Percentiles rank a stretch among this genome's conserved stretches.
These are phyloP conservation scores for Rotaria magnacalcarata DNA, from an alignment of 2,888 invertebrate species.

Conservation along the genomic window DNA sequence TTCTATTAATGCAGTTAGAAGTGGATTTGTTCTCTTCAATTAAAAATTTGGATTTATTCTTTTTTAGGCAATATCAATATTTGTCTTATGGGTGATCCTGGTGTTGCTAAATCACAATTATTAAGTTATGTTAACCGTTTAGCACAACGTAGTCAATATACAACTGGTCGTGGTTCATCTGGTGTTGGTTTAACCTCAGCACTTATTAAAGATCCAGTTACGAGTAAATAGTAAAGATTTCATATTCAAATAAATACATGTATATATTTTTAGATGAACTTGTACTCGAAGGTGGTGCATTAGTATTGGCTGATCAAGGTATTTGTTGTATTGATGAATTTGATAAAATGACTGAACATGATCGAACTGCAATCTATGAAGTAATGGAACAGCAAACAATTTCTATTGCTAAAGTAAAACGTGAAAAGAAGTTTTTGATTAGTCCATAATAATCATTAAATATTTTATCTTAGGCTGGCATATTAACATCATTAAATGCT, in stretches of 20 bases:
- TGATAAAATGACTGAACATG: conserved; percentile 87
- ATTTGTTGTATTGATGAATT: conserved; percentile 99
- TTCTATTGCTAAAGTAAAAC: conserved; percentile 74
- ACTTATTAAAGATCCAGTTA: conserved; percentile 91
- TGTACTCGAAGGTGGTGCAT: conserved; percentile 77
- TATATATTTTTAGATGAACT: not conserved
- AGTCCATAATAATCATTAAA: too few species aligned
- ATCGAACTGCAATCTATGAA: conserved; percentile 59
- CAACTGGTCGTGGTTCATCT: conserved; percentile 89
- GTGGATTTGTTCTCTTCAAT: too few species aligned
- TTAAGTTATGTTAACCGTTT: conserved; percentile 87
- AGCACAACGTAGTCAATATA: conserved; percentile 86
- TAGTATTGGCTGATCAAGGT: conserved; percentile 90
- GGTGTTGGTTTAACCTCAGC: conserved; percentile 98
- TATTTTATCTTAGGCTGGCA: conserved; percentile 71
- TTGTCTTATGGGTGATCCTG: conserved; percentile 98
- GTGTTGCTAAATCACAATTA: conserved; percentile 96
- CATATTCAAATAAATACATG: conserved; percentile 58
- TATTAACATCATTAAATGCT: conserved; percentile 95
- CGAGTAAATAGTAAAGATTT: conserved; percentile 68
- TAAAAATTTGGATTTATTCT: too few species aligned
- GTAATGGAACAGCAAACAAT: conserved; percentile 90
- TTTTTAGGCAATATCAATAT: conserved; percentile 72
- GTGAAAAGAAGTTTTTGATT: too few species aligned
- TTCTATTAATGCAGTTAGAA: too few species aligned